Percentiles rank a stretch among this genome's conserved stretches.
These are phyloP conservation scores for Harpagus bidentatus DNA, from an alignment of 2,113 vertebrate genomes.

Conservation along the genomic window DNA sequence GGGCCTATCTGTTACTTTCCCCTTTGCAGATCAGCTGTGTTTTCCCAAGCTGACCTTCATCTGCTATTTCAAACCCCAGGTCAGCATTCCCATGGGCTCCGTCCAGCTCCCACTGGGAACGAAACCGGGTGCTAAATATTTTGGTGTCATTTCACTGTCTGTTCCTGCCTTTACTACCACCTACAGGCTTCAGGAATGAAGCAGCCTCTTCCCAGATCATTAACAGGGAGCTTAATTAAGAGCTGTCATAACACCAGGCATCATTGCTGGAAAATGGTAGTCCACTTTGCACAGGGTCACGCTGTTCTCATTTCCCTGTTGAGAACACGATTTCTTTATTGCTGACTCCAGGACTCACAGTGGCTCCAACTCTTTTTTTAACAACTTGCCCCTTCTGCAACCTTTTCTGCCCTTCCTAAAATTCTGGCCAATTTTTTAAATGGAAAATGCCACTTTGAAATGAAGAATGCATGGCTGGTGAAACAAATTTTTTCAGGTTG, in stretches of 20 bases:
- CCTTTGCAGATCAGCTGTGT: slow-evolving; percentile 38
- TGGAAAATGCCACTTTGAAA: neutral
- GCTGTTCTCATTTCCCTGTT: neutral
- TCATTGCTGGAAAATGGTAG: slow-evolving; percentile 11
- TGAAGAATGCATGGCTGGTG: neutral
- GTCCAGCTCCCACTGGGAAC: slow-evolving; percentile 2
- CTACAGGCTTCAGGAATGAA: slow-evolving; percentile 52
- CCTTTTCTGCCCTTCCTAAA: neutral
- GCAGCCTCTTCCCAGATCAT: slow-evolving; percentile 36
- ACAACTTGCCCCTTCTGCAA: neutral
- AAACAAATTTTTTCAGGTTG: neutral
- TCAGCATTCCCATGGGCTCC: neutral
- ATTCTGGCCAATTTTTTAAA: neutral
- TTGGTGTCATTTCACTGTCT: slow-evolving; percentile 35
- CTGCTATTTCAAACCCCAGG: slow-evolving; percentile 45
- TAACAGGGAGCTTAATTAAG: slow-evolving; percentile 57
- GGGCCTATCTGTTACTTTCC: slow-evolving; percentile 33
- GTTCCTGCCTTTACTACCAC: slow-evolving; percentile 38
- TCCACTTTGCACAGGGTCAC: neutral
- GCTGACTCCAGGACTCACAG: neutral
- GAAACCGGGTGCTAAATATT: slow-evolving; percentile 20
- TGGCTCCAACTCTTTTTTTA: neutral
- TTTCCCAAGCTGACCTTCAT: slow-evolving; percentile 49
- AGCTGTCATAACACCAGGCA: slow-evolving; percentile 36
- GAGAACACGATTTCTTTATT: neutral